Conservation (phyloP, 1,140 invertebrate species). For the Pantala flavescens region DNA sequence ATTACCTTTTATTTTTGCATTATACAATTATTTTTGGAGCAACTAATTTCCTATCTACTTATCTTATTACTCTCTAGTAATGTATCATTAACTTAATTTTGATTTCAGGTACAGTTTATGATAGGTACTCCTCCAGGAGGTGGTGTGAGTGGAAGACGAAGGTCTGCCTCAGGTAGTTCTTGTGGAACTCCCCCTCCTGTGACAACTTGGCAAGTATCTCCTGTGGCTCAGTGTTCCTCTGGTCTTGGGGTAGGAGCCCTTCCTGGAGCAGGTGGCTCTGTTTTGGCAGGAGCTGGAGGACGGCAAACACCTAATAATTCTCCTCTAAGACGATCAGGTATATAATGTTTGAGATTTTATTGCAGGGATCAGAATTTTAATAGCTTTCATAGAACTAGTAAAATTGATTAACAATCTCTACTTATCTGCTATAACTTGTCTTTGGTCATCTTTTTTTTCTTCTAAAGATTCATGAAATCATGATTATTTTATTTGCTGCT, state of each 20-base stretch:
- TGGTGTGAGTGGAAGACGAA: conserved; percentile 37
- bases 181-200: conserved; percentile 67
- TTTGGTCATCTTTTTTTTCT: too few relatives aligned
- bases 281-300: conserved; percentile 22
- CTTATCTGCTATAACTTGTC: too few relatives aligned
- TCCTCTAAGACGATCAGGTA: conserved; percentile 60
- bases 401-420: too few relatives aligned
- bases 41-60: too few relatives aligned
- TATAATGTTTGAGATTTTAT: not conserved
- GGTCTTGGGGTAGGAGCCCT: not conserved
- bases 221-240: conserved; percentile 33
- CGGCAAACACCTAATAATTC: conserved; percentile 48
- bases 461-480: too few relatives aligned
- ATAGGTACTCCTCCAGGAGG: conserved; percentile 76
- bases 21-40: too few relatives aligned
- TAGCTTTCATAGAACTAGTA: too few relatives aligned
- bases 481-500: too few relatives aligned
- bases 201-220: conserved; percentile 68
- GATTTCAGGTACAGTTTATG: conserved; percentile 63
- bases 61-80: too few relatives aligned
- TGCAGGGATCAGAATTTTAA: too few relatives aligned
- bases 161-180: conserved; percentile 51
- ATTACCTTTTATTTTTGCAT: too few relatives aligned
- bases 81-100: conserved; percentile 5
- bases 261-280: not conserved